These are phyloP conservation scores for Nerophis ophidion DNA, from an alignment of 2,113 vertebrate species.

Conservation along the genomic window DNA sequence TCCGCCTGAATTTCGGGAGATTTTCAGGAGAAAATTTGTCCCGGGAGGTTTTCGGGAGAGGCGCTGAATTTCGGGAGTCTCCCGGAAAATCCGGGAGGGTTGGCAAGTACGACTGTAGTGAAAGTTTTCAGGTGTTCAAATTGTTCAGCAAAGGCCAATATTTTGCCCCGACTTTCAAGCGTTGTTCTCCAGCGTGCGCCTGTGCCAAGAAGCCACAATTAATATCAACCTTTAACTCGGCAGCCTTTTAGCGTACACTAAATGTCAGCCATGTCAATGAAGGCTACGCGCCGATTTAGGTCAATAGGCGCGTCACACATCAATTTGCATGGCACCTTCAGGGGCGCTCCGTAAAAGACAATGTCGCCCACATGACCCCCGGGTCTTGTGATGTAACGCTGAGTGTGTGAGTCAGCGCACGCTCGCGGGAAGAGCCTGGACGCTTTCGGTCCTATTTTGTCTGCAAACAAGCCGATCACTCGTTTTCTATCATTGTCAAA, in stretches of 20 bases:
- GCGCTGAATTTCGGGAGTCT: too few species aligned
- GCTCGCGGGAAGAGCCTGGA: constrained; percentile 4
- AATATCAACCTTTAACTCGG: constrained; percentile 39
- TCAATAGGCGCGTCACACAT: constrained; percentile 28
- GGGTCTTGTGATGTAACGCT: constrained; percentile 38
- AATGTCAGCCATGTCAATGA: too few species aligned
- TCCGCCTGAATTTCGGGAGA: too few species aligned
- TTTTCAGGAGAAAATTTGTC: too few species aligned
- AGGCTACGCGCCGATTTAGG: constrained; percentile 24
- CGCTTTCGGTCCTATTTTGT: constrained; percentile 11
- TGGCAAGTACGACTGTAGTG: too few species aligned
- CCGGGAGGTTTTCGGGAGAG: too few species aligned
- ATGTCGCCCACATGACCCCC: constrained; percentile 11
- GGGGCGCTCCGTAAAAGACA: constrained; percentile 23
- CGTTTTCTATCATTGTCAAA: constrained; percentile 34
- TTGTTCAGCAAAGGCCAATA: too few species aligned
- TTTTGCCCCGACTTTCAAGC: neutral
- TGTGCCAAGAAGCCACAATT: constrained; percentile 37
- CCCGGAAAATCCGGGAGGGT: too few species aligned
- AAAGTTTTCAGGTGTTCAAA: too few species aligned
- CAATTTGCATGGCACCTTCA: constrained; percentile 2
- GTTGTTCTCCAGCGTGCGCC: constrained; percentile 17
- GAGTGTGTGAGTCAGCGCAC: constrained; percentile 13
- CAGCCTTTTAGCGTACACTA: neutral
- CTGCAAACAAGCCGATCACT: constrained; percentile 28